Base-by-base conservation (phyloP, 2,888 invertebrate species). In the Synergus umbraculus region DNA sequence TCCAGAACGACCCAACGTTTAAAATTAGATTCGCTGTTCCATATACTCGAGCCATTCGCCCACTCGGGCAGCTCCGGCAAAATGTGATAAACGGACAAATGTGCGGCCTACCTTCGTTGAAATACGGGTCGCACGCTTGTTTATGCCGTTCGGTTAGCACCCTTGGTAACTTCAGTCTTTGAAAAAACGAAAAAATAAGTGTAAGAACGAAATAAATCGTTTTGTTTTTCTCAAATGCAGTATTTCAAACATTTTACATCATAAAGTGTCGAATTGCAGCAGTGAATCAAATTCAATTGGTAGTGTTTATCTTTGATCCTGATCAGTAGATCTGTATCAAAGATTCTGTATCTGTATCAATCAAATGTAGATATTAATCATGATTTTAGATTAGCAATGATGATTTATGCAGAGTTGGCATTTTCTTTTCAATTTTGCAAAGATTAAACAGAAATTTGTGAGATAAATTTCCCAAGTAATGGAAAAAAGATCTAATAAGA, bases 11-110 rank as follows among this genome's bases (percentile, higher is more conserved):
- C 89, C 90, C 89, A 88, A 87, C 87, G 86, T 87, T 91, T 91
- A 92, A 91, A 87, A 91, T 92, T 92, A 92, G 91, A 88, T 85
- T 87, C 85, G 86, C 86, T 90, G 92, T 91, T 92, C 91, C 91
- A 92, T 92, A 92, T 92, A 91, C 89, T 88, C 89, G 88, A 86
- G 87, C 87, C 87, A 86, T 87, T 88, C 89, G 89, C 89, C 88
- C 87, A 89, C 90, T 88, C 87, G 86, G 86, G 82, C n/a, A 76
- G 84, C 83, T 86, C 84, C 84, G 83, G 84, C 83, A 86, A 89
- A 86, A 87, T 86, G 84, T 84, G 87, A 87, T 87, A 87, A 89
- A 88, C 85, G 87, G 85, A 87, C 83, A 87, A 88, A 88, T 83
- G 85, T 86, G 80, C 64, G 81, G 76, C 80, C 65, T 69, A 66